Evolutionary conservation across 2,888 invertebrate species (phyloP), one percentile per base, ranked within the genome.

Genomic region (Erebia ligea): DNA sequence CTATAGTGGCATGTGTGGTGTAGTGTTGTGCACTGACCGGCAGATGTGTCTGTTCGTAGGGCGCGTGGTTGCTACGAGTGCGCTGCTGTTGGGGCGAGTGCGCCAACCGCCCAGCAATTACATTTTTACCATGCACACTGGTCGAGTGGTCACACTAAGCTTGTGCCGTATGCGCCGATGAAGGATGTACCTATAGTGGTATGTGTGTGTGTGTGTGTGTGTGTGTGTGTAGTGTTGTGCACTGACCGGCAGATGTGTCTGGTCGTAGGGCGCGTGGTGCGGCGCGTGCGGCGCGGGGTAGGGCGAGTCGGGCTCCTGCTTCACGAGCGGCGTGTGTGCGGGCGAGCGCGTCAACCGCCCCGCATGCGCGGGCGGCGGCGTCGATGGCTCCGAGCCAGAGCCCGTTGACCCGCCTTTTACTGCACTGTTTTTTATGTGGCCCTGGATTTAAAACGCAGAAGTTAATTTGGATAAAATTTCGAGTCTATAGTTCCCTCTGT

Each of bases 241-340:
- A 67, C 67, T 59, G 58, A 92, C 91, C 89, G 91, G 86, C 56
- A 92, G 83, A 75, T 91, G 92, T n/a, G 88, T 82, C 78, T 91
- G 88, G 76, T 92, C 91, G 84, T 86, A 91, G 79, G 82, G 81
- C 70, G 95, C 95, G 83, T 94, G 92, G 81, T 93, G 93, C 68
- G 79, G 77, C 71, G 78, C 73, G 73, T 73, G 80, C 73, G 78
- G 92, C 84, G 78, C 93, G 42, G 85, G 79, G 83, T 94, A 93
- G 76, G 91, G 85, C 81, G 92, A 72, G 85, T 94, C 95, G 73
- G 95, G 93, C 89, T 96, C 96, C 87, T 95, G 95, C 89, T 96
- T 96, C 78, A 95, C 94, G 81, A 94, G 86, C 75, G 79, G 88
- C 74, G 80, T 75, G 74, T 75, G 81, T 70, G 79, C 77, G 89